Evolutionary conservation across 37 sponge, comb jelly and placozoan species (phyloP).

Genomic region (Chondrilla cf. caribensis): DNA sequence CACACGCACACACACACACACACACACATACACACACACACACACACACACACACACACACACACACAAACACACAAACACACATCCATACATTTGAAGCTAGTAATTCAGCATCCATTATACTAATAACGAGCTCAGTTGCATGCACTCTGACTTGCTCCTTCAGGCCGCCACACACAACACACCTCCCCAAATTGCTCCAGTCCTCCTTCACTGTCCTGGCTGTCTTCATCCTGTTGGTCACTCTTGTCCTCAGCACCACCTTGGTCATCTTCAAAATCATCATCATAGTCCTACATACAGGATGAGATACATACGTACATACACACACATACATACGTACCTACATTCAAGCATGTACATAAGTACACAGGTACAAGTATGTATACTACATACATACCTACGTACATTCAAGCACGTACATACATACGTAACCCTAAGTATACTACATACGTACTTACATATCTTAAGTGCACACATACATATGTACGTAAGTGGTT

Average conservation of each 20-base stretch:
- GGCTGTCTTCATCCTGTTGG: not conserved
- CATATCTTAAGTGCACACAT: too few species aligned
- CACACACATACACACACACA: conserved; percentile 20
- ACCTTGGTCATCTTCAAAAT: not conserved
- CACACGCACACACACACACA: not conserved
- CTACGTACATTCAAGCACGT: too few species aligned
- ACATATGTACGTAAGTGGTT: too few species aligned
- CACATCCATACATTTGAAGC: conserved; percentile 14
- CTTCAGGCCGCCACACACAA: conserved; percentile 44
- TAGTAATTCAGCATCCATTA: conserved; percentile 23
- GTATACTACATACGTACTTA: too few species aligned
- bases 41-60: not conserved
- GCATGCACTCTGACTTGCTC: conserved; percentile 65
- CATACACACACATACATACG: too few species aligned
- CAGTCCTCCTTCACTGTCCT: too few species aligned
- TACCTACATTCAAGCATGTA: too few species aligned
- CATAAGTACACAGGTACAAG: too few species aligned
- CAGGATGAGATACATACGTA: not conserved
- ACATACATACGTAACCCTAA: too few species aligned
- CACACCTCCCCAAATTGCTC: too few species aligned
- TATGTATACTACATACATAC: too few species aligned
- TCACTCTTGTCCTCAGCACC: not conserved
- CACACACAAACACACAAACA: too few species aligned
- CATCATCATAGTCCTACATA: not conserved
- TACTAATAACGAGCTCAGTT: not conserved